A percentile compares a stretch with the other conserved stretches of the same genome.
Evolutionary conservation across 1,140 invertebrate genomes (phyloP).

Genomic region (Drosophila gunungcola): DNA sequence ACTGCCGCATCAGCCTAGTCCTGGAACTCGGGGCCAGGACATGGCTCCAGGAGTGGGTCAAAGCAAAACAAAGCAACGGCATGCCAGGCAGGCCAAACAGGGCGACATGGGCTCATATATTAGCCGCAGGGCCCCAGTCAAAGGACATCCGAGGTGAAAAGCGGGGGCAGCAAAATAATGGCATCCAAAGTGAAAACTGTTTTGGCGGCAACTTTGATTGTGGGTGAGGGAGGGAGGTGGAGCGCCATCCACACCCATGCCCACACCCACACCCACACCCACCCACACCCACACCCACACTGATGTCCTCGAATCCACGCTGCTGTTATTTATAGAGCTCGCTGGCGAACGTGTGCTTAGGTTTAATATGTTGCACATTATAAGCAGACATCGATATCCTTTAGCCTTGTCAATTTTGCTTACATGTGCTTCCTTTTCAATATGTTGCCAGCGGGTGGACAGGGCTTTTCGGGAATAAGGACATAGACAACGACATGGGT

Average conservation of each 20-base stretch:
- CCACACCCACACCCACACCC: not conserved
- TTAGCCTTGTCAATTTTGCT: conserved; percentile 84
- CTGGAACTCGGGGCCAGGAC: conserved; percentile 13
- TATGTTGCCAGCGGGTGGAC: conserved; percentile 61
- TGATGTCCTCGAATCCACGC: conserved; percentile 27
- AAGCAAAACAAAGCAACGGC: conserved; percentile 64
- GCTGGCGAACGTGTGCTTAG: conserved; percentile 73
- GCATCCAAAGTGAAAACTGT: conserved; percentile 81
- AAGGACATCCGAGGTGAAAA: conserved; percentile 64
- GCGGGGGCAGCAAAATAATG: conserved; percentile 73
- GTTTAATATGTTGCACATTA: conserved; percentile 84
- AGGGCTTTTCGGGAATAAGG: conserved; percentile 18
- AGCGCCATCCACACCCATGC: conserved; percentile 12
- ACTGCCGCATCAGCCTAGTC: conserved; percentile 52
- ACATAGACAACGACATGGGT: conserved; percentile 35
- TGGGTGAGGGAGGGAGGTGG: conserved; percentile 15
- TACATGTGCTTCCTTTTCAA: conserved; percentile 82
- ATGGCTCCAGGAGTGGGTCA: conserved; percentile 43
- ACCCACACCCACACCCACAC: not conserved
- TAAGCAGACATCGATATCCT: conserved; percentile 85
- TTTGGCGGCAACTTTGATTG: conserved; percentile 81
- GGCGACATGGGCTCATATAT: conserved; percentile 76
- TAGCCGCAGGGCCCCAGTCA: conserved; percentile 69
- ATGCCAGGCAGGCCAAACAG: conserved; percentile 57
- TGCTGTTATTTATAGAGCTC: conserved; percentile 83